Base-by-base conservation (phyloP, 2,888 invertebrate genomes). In the Agelastica alni region DNA sequence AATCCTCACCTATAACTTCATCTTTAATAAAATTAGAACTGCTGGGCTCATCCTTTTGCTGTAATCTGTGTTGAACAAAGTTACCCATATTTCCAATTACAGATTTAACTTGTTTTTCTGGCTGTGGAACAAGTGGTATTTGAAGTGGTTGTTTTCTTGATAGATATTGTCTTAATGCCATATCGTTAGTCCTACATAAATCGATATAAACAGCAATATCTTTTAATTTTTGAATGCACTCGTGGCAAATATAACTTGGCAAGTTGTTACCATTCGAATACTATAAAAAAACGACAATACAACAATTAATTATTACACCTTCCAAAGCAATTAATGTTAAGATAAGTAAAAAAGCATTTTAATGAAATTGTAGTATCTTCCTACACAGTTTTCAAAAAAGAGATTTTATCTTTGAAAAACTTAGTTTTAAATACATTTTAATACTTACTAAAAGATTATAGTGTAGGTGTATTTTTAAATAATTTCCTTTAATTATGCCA, bases 101-200 rank as follows among this genome's bases (percentile, higher is more conserved):
- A n/a, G 18, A 2, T 20, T 37, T 37, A 2, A 20, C 9, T 18
- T 37, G 18, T 37, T 20, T 17, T 18, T 4, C 6, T 5, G 17
- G n/a, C 18, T 4, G 12, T 7, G 16, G 16, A n/a, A 18, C 9
- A 10, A 9, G 18, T 10, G 18, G 2, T 10, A 37, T 9, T 36
- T 17, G 9, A 36, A 36, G 10, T 26, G 26, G 26, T 37, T 18
- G 18, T 10, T 37, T 37, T 37, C 18, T 37, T 3, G 18, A 37
- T 2, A 37, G n/a, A 14, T 20, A 37, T 37, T 37, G 10, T 37
- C 12, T 37, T 17, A 37, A 18, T 18, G 37, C 37, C 18, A 17
- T 17, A 9, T 37, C 37, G 14, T 37, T 37, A 12, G 37, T 18
- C 10, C 37, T 37, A 18, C 37, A 37, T 37, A 37, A 37, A 37